Conservation (phyloP, 2,113 vertebrate genomes). For the Martes martes region DNA sequence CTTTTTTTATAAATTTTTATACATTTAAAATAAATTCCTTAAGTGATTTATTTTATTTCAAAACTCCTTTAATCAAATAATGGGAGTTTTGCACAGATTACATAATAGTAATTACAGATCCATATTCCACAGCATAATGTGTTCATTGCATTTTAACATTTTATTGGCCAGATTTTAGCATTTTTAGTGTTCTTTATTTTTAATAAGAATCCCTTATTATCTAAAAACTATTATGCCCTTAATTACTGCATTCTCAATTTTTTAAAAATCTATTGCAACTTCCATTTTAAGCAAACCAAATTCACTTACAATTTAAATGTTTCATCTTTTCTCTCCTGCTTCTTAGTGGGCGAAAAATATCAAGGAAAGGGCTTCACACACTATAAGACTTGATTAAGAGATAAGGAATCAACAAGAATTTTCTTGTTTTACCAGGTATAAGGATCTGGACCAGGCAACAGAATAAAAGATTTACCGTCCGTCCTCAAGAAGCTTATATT, state of each 20-base stretch:
- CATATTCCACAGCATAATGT: background rate
- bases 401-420: background rate
- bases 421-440: background rate
- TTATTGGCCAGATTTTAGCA: background rate
- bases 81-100: background rate
- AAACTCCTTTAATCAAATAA: background rate
- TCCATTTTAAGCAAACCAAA: background rate
- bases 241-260: background rate
- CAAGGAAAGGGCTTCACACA: background rate
- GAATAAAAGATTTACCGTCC: background rate
- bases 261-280: background rate
- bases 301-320: background rate
- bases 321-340: background rate
- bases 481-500: background rate
- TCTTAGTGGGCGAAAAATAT: background rate
- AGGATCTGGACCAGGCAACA: background rate
- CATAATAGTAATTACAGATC: background rate
- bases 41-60: background rate
- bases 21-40: slow-evolving; percentile 25
- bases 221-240: background rate
- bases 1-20: background rate
- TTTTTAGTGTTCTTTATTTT: background rate
- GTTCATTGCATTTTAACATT: background rate
- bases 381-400: background rate
- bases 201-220: background rate